Percentiles rank a stretch among this genome's conserved stretches.
Conservation (phyloP, 2,888 invertebrate genomes). For the Agrochola lychnidis region DNA sequence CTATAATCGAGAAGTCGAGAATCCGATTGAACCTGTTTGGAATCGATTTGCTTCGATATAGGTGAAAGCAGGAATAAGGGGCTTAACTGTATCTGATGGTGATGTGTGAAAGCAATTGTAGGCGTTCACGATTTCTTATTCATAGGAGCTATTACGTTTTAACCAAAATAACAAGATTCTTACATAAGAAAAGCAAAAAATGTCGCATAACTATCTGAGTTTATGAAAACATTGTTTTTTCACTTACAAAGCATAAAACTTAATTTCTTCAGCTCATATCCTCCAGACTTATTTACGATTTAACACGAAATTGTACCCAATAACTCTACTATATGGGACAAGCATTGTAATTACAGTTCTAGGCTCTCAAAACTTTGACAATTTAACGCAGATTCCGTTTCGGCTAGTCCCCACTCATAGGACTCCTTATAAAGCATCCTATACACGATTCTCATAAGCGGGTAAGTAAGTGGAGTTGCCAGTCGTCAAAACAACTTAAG, state of each 20-base stretch:
- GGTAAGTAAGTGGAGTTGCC: constrained; percentile 60
- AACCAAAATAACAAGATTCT: constrained; percentile 6
- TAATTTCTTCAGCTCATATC: constrained; percentile 4
- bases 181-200: constrained; percentile 16
- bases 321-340: background rate
- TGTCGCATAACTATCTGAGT: constrained; percentile 1
- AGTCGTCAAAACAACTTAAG: constrained; percentile 72
- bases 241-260: constrained; percentile 15
- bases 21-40: constrained; percentile 62
- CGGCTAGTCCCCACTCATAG: constrained; percentile 6
- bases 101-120: background rate
- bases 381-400: constrained; percentile 30
- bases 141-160: constrained; percentile 1
- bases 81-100: constrained; percentile 18
- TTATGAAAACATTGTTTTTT: constrained; percentile 21
- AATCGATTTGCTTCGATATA: constrained; percentile 46
- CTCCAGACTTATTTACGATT: constrained; percentile 6
- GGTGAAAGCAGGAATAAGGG: constrained; percentile 42
- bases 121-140: constrained; percentile 7
- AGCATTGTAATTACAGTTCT: constrained; percentile 12
- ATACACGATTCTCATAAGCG: constrained; percentile 31
- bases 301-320: constrained; percentile 16
- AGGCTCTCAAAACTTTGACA: constrained; percentile 34
- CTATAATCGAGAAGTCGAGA: constrained; percentile 69
- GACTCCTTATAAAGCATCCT: constrained; percentile 7